Evolutionary conservation across 2,113 vertebrate species (phyloP).

Genomic region (Ceyx melanurus): DNA sequence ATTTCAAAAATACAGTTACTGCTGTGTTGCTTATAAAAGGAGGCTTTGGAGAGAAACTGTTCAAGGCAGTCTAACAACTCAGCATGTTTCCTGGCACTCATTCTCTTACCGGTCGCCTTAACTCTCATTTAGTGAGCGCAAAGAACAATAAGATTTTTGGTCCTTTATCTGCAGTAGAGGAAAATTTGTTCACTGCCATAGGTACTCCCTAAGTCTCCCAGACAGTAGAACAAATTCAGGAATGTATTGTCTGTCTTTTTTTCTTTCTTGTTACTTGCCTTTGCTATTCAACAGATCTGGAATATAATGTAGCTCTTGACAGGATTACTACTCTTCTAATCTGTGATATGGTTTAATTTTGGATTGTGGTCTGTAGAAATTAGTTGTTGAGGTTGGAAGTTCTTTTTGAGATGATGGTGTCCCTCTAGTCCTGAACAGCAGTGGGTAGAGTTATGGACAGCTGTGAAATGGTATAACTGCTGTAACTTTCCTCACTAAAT

Average conservation of each 20-base stretch:
- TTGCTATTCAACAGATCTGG: neutral
- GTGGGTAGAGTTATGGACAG: neutral
- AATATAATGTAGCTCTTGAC: conserved; percentile 50
- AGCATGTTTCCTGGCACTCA: neutral
- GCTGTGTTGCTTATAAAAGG: neutral
- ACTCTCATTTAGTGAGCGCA: neutral
- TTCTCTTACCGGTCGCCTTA: conserved; percentile 3
- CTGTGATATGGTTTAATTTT: neutral
- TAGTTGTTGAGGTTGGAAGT: neutral
- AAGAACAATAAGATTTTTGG: conserved; percentile 24
- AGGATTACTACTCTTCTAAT: neutral
- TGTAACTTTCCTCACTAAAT: neutral
- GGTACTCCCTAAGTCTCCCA: neutral
- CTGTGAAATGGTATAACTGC: neutral
- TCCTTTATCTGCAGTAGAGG: conserved; percentile 37
- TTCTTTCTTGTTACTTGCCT: conserved; percentile 24
- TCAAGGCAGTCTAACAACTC: neutral
- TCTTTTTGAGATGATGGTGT: neutral
- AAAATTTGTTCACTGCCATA: neutral
- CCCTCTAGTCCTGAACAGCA: neutral
- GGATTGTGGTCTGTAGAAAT: neutral
- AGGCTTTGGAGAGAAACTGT: conserved; percentile 15
- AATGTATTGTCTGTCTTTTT: conserved; percentile 15
- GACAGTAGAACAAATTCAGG: neutral
- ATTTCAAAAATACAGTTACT: neutral